phyloP scores from a whole-genome alignment of 1,140 invertebrate genomes.

The Chlorops oryzae region DNA sequence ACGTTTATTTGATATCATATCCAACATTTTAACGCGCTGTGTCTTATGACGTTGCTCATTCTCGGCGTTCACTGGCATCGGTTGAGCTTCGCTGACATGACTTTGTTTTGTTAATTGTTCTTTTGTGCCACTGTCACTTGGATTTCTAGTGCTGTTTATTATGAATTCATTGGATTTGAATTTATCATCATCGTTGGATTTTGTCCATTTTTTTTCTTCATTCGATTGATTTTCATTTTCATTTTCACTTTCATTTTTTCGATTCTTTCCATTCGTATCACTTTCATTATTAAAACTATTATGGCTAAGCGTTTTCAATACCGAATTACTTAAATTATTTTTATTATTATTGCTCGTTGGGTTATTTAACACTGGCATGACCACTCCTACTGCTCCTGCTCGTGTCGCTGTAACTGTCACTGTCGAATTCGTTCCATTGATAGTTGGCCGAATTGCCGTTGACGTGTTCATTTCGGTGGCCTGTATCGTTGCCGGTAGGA shows the following conservation, averaged over 20 bases:
- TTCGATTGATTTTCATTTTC: no score
- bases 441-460: neutral
- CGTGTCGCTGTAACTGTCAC: neutral
- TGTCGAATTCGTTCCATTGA: neutral
- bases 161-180: no score
- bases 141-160: no score
- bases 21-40: slow-evolving; percentile 2
- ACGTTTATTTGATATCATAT: slow-evolving; percentile 11
- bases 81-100: neutral
- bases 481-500: slow-evolving; percentile 1
- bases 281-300: slow-evolving; percentile 8
- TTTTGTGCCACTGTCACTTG: neutral
- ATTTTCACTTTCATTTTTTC: no score
- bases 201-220: no score
- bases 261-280: neutral
- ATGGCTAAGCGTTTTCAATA: slow-evolving; percentile 4
- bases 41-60: slow-evolving; percentile 5
- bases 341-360: slow-evolving; percentile 9
- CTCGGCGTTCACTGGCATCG: neutral
- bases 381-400: neutral
- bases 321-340: slow-evolving; percentile 5
- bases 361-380: neutral
- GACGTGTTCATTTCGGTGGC: slow-evolving; percentile 14
- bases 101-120: no score
- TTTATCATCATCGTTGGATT: no score